Percentiles rank a stretch among this genome's conserved stretches.
Evolutionary conservation across 2,888 invertebrate species (phyloP).

Genomic region (Tetragnatha montana): DNA sequence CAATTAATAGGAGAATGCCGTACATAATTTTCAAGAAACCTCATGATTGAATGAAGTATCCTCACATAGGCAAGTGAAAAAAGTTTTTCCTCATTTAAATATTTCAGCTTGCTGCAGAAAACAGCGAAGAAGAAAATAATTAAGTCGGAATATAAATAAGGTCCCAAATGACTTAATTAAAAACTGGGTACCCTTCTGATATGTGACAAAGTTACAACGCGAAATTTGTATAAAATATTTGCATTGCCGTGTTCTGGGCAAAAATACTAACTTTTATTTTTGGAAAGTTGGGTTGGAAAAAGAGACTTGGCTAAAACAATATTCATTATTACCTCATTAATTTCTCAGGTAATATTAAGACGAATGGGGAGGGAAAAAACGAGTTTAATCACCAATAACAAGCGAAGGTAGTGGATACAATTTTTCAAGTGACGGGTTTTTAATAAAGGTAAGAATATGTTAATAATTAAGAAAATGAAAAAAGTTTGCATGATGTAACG

Average conservation of each 20-base stretch:
- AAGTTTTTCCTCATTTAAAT: neutral
- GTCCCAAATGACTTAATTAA: neutral
- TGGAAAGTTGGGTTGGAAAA: neutral
- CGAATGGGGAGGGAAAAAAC: neutral
- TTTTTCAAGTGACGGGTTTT: neutral
- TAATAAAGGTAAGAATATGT: neutral
- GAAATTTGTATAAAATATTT: slow-evolving; percentile 1
- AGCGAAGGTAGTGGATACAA: neutral
- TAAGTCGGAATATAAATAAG: neutral
- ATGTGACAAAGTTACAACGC: neutral
- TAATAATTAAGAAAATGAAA: neutral
- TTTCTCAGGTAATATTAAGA: slow-evolving; percentile 1
- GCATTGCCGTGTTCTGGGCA: neutral
- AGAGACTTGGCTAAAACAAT: neutral
- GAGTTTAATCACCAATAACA: neutral
- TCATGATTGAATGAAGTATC: neutral
- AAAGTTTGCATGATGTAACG: neutral
- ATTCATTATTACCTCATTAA: neutral
- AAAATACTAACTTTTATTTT: neutral
- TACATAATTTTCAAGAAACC: neutral
- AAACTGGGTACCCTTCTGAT: neutral
- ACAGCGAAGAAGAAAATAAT: neutral
- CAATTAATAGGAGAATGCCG: too few relatives aligned
- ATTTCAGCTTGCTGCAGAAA: neutral
- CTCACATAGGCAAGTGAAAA: neutral